These are phyloP conservation scores for Pogonophryne albipinna DNA, from an alignment of 2,797 vertebrate species.

Conservation along the genomic window DNA sequence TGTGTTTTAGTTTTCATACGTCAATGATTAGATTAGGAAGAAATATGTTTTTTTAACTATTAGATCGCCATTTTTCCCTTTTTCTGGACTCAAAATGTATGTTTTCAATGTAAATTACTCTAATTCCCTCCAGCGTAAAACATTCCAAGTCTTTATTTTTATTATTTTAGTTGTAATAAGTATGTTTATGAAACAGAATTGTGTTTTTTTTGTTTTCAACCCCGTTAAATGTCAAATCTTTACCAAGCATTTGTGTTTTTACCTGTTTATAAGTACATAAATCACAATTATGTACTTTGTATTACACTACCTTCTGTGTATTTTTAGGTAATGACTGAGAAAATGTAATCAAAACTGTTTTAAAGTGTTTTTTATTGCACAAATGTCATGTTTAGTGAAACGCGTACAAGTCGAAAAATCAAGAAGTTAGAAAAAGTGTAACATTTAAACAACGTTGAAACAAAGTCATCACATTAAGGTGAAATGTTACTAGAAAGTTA, in stretches of 20 bases:
- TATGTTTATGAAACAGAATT: background rate
- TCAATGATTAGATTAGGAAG: background rate
- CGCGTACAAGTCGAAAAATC: slow-evolving; percentile 31
- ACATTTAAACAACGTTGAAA: slow-evolving; percentile 37
- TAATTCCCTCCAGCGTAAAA: background rate
- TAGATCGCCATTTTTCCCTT: background rate
- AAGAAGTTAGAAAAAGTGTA: slow-evolving; percentile 31
- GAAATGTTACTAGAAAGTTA: slow-evolving; percentile 42
- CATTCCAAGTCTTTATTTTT: background rate
- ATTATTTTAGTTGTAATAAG: slow-evolving; percentile 12
- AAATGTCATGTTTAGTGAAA: slow-evolving; percentile 75
- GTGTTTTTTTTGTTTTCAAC: slow-evolving; percentile 9
- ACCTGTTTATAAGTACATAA: background rate
- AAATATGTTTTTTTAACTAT: background rate
- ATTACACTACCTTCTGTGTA: slow-evolving; percentile 32
- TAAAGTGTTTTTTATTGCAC: slow-evolving; percentile 81
- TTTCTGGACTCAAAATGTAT: background rate
- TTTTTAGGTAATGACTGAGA: slow-evolving; percentile 25
- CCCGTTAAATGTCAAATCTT: slow-evolving; percentile 5
- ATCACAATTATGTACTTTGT: slow-evolving; percentile 33
- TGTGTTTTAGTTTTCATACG: background rate
- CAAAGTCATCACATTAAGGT: slow-evolving; percentile 38
- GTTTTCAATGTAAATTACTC: background rate
- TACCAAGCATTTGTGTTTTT: background rate
- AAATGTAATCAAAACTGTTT: slow-evolving; percentile 45